Percentiles rank a stretch among this genome's conserved stretches.
Conservation (phyloP, 2,113 vertebrate species). For the Myocastor coypus region DNA sequence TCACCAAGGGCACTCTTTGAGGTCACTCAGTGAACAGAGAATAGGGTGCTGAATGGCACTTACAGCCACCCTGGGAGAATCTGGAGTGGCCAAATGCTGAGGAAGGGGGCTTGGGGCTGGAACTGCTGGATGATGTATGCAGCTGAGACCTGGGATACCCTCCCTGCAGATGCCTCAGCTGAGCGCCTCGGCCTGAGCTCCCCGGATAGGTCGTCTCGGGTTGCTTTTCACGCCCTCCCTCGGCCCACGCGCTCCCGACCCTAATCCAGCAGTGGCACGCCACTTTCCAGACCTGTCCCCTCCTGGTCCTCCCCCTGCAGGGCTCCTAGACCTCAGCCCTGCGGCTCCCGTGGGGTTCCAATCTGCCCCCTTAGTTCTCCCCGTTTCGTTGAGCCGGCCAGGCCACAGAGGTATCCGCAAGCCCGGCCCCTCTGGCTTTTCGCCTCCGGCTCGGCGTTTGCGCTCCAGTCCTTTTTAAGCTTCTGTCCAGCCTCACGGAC, state of each 20-base stretch:
- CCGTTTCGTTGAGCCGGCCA: neutral
- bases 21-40: neutral
- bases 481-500: neutral
- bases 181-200: neutral
- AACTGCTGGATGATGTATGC: neutral
- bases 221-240: neutral
- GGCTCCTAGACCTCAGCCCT: neutral
- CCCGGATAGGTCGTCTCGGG: rapidly evolving
- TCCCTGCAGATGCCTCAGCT: neutral
- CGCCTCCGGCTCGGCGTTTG: neutral
- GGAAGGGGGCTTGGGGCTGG: neutral
- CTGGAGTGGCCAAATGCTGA: neutral
- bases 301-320: neutral
- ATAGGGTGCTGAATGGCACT: neutral
- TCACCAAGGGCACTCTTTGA: neutral
- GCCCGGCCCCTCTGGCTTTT: neutral
- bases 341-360: neutral
- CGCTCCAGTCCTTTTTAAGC: neutral
- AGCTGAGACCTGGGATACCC: neutral
- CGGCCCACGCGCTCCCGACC: rapidly evolving
- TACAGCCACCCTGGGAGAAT: neutral
- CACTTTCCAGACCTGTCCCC: neutral
- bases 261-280: neutral
- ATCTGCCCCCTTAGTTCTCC: neutral
- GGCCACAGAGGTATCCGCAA: neutral